Conservation (phyloP, 2,113 vertebrate genomes). For the Catharus fuscescens region DNA sequence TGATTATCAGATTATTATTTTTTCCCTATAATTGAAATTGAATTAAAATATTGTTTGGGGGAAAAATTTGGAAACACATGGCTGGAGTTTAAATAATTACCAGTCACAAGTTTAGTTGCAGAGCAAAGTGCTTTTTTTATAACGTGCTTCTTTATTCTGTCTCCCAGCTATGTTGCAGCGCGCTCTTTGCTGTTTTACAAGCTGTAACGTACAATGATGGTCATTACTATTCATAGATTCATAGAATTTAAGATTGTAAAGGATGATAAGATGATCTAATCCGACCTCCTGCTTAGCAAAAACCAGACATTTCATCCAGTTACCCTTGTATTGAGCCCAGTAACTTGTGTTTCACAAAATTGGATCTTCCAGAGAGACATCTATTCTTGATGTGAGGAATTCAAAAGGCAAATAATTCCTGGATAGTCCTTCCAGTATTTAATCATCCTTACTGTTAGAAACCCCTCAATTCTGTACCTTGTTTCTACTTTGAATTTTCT, state of each 20-base stretch:
- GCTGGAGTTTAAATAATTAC: constrained; percentile 35
- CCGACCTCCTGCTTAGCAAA: constrained; percentile 37
- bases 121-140: constrained; percentile 1
- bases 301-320: constrained; percentile 36
- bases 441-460: constrained; percentile 36
- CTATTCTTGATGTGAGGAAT: constrained; percentile 1
- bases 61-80: background rate
- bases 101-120: background rate
- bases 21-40: background rate
- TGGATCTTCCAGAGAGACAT: constrained; percentile 20
- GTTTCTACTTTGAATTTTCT: constrained; percentile 50
- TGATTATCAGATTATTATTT: background rate
- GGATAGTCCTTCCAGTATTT: constrained; percentile 18
- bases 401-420: constrained; percentile 52
- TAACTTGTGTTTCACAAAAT: constrained; percentile 35
- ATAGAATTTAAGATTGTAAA: constrained; percentile 51
- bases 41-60: background rate
- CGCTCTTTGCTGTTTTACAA: constrained; percentile 16
- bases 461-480: background rate
- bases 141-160: background rate
- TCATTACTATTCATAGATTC: constrained; percentile 68
- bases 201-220: constrained; percentile 1
- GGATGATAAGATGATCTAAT: constrained; percentile 47
- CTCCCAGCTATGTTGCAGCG: background rate
- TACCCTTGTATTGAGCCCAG: background rate